These are phyloP conservation scores for Apocrypta bakeri DNA, from an alignment of 1,140 invertebrate genomes.

Conservation along the genomic window DNA sequence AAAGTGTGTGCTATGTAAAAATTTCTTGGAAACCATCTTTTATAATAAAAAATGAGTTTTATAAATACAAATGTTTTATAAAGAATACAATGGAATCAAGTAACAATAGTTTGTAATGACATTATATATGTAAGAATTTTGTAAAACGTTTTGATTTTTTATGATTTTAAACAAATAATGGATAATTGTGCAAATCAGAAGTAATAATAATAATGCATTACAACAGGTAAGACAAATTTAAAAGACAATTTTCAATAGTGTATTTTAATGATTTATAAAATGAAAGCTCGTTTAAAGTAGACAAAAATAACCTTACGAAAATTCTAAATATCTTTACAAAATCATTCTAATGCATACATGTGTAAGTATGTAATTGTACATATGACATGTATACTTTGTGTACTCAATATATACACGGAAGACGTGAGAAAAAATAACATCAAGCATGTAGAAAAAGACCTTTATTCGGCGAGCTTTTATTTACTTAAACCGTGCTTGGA, in stretches of 20 bases:
- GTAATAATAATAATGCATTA: neutral
- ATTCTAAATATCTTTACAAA: slow-evolving; percentile 48
- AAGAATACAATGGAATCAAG: neutral
- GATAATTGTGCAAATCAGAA: neutral
- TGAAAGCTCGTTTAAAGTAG: slow-evolving; percentile 47
- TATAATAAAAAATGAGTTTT: slow-evolving; percentile 26
- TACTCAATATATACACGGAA: slow-evolving; percentile 54
- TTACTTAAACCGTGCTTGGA: slow-evolving; percentile 46
- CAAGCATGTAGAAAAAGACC: slow-evolving; percentile 51
- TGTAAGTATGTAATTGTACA: slow-evolving; percentile 39
- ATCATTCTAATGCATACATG: slow-evolving; percentile 31
- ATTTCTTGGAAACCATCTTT: slow-evolving; percentile 30
- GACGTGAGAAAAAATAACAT: slow-evolving; percentile 59
- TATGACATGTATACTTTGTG: slow-evolving; percentile 15
- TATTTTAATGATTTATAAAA: slow-evolving; percentile 44
- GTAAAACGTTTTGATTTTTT: neutral
- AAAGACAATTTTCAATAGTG: slow-evolving; percentile 44
- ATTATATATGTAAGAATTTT: neutral
- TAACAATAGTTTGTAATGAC: neutral
- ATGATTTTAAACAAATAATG: neutral
- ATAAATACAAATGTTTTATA: slow-evolving; percentile 1
- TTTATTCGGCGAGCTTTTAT: slow-evolving; percentile 52
- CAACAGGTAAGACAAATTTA: slow-evolving; percentile 9
- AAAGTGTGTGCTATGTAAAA: neutral
- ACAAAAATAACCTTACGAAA: slow-evolving; percentile 50